These are phyloP conservation scores for Pelodiscus sinensis DNA, from an alignment of 2,113 vertebrate genomes.

Conservation along the genomic window DNA sequence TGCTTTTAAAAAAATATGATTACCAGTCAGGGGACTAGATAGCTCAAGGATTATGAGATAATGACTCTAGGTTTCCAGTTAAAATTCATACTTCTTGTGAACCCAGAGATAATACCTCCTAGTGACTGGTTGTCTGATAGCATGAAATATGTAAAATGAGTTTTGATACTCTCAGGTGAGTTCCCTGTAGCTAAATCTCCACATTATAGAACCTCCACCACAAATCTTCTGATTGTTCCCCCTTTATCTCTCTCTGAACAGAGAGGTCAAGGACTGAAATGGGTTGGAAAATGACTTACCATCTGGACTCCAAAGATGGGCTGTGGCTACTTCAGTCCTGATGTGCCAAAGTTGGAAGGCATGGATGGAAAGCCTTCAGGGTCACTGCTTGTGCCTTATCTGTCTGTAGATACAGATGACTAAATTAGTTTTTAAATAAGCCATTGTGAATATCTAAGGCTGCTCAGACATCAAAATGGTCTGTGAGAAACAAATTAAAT, in stretches of 20 bases:
- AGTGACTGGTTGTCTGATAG: neutral
- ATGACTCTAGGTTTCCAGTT: neutral
- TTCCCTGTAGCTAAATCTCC: neutral
- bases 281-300: neutral
- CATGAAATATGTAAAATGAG: neutral
- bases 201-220: neutral
- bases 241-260: neutral
- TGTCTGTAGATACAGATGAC: neutral
- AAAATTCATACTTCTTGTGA: neutral
- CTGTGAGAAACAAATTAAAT: neutral
- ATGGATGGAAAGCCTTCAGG: neutral
- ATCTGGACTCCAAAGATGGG: neutral
- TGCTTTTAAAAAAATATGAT: neutral
- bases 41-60: neutral
- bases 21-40: neutral
- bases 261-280: constrained; percentile 21
- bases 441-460: neutral
- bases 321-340: neutral
- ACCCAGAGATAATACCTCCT: neutral
- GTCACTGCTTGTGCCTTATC: neutral
- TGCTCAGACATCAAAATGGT: neutral
- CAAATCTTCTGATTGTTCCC: neutral
- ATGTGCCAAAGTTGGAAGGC: neutral
- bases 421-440: neutral
- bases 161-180: neutral